Percentiles rank a stretch among this genome's conserved stretches.
Conservation (phyloP, 1,140 invertebrate species). For the Zaprionus ghesquierei region DNA sequence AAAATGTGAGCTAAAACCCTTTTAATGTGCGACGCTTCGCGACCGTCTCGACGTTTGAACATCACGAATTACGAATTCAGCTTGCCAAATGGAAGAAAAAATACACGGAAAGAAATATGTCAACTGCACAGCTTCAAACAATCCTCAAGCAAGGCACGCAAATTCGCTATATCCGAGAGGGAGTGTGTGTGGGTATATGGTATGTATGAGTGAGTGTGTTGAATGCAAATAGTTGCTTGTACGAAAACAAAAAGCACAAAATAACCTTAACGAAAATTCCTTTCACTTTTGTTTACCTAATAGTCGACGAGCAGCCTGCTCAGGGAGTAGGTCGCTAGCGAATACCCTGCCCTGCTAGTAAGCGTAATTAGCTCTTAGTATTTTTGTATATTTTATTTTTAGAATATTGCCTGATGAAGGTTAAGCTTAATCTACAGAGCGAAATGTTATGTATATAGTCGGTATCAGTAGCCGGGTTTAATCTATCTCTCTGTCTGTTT, state of each 20-base stretch:
- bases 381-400: too few relatives aligned
- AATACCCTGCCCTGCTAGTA: neutral
- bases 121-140: neutral
- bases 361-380: too few relatives aligned
- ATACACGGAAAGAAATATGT: neutral
- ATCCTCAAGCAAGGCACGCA: conserved; percentile 1
- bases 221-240: conserved; percentile 17
- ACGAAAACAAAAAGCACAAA: conserved; percentile 5
- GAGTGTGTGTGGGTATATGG: too few relatives aligned
- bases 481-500: neutral
- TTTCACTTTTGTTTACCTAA: neutral
- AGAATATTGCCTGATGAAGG: too few relatives aligned
- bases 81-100: conserved; percentile 4
- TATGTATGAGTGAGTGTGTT: neutral
- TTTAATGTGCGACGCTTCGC: conserved; percentile 7
- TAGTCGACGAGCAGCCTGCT: too few relatives aligned
- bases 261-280: neutral
- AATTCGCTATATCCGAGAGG: conserved; percentile 1
- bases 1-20: conserved; percentile 17
- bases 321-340: neutral
- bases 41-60: conserved; percentile 1
- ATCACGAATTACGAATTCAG: conserved; percentile 15
- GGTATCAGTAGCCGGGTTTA: neutral
- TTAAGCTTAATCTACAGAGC: too few relatives aligned
- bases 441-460: neutral